Percentiles rank a stretch among this genome's conserved stretches.
These are phyloP conservation scores for Micrastur ruficollis DNA, from an alignment of 2,797 vertebrate species.

Conservation along the genomic window DNA sequence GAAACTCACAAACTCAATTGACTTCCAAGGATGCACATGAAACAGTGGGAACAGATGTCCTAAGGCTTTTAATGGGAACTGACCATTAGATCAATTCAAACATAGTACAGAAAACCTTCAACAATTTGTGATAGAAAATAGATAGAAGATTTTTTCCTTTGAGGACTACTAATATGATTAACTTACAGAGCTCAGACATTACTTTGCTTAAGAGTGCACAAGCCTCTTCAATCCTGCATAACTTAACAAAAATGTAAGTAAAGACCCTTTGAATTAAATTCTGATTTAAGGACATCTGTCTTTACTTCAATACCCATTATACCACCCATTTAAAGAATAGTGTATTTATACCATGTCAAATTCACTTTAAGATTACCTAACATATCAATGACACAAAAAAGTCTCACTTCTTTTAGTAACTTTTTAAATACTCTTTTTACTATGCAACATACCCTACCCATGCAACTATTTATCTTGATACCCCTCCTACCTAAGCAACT, in stretches of 20 bases:
- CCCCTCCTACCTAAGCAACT: background rate
- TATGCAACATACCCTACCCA: background rate
- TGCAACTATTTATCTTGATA: background rate
- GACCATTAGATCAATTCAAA: background rate
- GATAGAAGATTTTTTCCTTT: background rate
- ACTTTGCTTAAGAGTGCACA: background rate
- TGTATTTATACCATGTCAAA: background rate
- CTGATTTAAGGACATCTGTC: background rate
- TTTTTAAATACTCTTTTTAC: background rate
- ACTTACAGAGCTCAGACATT: background rate
- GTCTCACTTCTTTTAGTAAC: background rate
- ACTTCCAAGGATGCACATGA: background rate
- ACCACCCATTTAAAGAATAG: background rate
- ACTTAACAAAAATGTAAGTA: background rate
- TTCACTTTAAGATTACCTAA: background rate
- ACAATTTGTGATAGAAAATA: background rate
- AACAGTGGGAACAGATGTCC: background rate
- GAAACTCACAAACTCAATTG: background rate
- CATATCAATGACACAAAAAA: background rate
- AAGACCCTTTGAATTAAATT: background rate
- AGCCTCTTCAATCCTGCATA: background rate
- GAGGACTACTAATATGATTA: background rate
- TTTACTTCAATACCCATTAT: background rate
- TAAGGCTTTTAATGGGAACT: background rate
- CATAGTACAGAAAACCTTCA: background rate